Percentiles rank a stretch among this genome's conserved stretches.
phyloP scores from a whole-genome alignment of 1,140 invertebrate genomes.

The Samia ricini region DNA sequence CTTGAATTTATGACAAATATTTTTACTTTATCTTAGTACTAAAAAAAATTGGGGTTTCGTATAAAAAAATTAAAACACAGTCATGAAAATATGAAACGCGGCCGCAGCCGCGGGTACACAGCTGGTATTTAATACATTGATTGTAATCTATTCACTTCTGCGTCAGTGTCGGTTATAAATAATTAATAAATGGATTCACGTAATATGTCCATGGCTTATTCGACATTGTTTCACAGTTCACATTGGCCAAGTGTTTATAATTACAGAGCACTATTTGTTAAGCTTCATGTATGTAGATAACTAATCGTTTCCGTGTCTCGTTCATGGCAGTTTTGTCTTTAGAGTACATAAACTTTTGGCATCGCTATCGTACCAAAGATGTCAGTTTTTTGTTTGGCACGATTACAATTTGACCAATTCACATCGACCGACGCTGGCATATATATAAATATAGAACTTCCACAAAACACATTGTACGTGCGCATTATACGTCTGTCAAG shows the following conservation, averaged over 20 bases:
- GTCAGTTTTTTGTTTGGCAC: slow-evolving; percentile 40
- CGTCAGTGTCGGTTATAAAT: no score
- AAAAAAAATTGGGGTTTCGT: no score
- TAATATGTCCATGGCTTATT: neutral
- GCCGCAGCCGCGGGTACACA: no score
- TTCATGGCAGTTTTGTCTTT: neutral
- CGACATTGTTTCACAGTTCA: neutral
- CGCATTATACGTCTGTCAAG: slow-evolving; percentile 58
- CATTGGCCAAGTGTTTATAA: neutral
- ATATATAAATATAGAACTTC: slow-evolving; percentile 24
- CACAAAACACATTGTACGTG: slow-evolving; percentile 29
- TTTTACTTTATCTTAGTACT: no score
- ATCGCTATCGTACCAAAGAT: slow-evolving; percentile 43
- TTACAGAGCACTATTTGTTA: neutral
- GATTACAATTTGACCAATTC: slow-evolving; percentile 28
- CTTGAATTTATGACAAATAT: no score
- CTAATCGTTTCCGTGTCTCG: neutral
- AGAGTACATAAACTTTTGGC: slow-evolving; percentile 25
- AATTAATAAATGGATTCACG: neutral
- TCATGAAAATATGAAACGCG: no score
- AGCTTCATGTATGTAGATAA: neutral
- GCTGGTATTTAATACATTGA: neutral
- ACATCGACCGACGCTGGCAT: slow-evolving; percentile 26
- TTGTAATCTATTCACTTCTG: neutral
- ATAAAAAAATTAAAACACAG: no score